Evolutionary conservation across 2,113 vertebrate species (phyloP), one percentile per base, ranked within the genome.

Genomic region (Bombycilla garrulus): DNA sequence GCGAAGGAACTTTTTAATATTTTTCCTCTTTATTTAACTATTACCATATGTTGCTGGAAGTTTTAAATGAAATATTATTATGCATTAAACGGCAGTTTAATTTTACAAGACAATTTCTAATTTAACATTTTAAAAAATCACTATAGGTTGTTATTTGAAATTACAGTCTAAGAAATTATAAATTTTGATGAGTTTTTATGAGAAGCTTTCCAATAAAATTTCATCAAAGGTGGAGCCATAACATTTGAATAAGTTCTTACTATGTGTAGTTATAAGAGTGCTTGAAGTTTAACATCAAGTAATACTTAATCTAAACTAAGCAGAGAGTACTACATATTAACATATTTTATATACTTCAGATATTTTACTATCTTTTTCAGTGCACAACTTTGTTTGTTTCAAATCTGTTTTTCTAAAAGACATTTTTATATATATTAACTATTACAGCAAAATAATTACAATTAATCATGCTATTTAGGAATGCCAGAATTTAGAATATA

Each of bases 21-120:
- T 64, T 93, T 64, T 76, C 14, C 16, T 96, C 50, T 91, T 90
- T 94, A 88, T 96, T 93, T 90, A 95, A 93, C 81, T 90, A 69
- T 9, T 83, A 73, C 29, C 38, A 73, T 40, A 51, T 60, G 31
- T 72, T 81, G 60, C 31, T 81, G 38, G n/a, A 92, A 90, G 57
- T 88, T 95, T 94, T 47, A 92, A 91, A 90, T 79, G 18, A 93
- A 96, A 94, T 80, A 85, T 85, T 89, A 83, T 88, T 95, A 84
- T 88, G 38, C 72, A 86, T 90, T 96, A 96, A 91, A 21, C 25
- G 91, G 88, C 36, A 86, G 40, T 96, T 95, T 93, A 21, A 86
- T 84, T 96, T 92, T 96, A 93, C 44, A 95, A 80, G 57, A 87
- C 69, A 84, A 80, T 95, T 91, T 96, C 57, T 90, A 88, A 90